Evolutionary conservation across 2,113 vertebrate species (phyloP).

Genomic region (Podilymbus podiceps): DNA sequence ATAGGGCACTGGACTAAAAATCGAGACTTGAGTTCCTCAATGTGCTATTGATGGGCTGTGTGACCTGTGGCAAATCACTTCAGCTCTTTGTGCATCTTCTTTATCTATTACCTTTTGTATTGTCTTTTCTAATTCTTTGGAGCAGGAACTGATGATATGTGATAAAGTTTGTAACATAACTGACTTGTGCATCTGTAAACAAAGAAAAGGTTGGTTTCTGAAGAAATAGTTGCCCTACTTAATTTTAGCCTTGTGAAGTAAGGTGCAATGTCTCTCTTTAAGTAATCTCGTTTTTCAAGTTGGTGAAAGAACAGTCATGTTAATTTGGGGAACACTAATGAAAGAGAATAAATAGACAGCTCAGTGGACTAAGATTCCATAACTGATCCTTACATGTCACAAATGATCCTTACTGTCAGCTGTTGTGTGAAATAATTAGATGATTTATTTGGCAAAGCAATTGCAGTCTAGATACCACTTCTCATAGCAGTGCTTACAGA

Average conservation of each 20-base stretch:
- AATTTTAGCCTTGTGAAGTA: neutral
- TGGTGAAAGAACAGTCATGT: neutral
- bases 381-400: too few relatives aligned
- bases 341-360: neutral
- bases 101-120: neutral
- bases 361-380: rapidly evolving
- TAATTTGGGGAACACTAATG: neutral
- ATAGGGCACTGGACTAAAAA: neutral
- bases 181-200: neutral
- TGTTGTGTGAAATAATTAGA: neutral
- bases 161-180: neutral
- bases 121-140: neutral
- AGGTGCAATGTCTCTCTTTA: neutral
- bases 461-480: neutral
- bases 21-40: neutral
- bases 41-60: neutral
- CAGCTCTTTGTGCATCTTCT: neutral
- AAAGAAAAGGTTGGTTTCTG: neutral
- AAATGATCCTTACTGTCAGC: too few relatives aligned
- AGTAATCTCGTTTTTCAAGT: neutral
- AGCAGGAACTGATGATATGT: neutral
- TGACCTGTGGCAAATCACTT: neutral
- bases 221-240: neutral
- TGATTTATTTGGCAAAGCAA: neutral
- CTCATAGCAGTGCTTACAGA: neutral